These are phyloP conservation scores for Masticophis lateralis DNA, from an alignment of 2,797 vertebrate genomes.

Conservation along the genomic window DNA sequence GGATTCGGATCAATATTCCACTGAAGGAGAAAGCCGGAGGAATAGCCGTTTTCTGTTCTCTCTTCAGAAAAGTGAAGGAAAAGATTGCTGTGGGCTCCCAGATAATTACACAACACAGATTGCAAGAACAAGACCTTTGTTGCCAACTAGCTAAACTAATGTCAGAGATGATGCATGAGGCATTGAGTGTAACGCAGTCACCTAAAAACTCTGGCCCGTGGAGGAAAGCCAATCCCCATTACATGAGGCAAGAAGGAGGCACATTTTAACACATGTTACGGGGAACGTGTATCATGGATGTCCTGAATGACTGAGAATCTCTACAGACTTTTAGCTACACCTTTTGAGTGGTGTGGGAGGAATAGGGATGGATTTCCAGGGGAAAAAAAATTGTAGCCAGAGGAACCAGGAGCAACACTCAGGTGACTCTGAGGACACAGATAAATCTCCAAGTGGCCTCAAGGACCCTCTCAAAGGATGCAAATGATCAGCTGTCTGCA, in stretches of 20 bases:
- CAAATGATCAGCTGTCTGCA: no score
- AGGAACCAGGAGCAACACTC: no score
- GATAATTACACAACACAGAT: not conserved
- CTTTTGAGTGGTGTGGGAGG: no score
- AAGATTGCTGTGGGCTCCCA: not conserved
- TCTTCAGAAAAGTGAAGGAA: not conserved
- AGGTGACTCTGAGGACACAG: no score
- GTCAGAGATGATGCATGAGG: not conserved
- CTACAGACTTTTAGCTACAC: no score
- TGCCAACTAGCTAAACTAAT: no score
- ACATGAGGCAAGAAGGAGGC: not conserved
- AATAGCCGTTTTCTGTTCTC: not conserved
- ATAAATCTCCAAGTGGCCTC: no score
- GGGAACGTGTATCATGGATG: not conserved
- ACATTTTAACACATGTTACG: not conserved
- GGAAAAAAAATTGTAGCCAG: fast-evolving
- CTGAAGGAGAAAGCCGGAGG: not conserved
- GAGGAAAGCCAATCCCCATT: not conserved
- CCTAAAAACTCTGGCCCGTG: not conserved
- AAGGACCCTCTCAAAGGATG: no score
- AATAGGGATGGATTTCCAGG: no score
- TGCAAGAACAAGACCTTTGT: not conserved
- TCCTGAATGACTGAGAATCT: no score
- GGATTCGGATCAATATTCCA: not conserved
- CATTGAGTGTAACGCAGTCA: not conserved